Percentiles rank a stretch among this genome's conserved stretches.
phyloP scores from a whole-genome alignment of 2,797 vertebrate species.

The Geotrypetes seraphini region DNA sequence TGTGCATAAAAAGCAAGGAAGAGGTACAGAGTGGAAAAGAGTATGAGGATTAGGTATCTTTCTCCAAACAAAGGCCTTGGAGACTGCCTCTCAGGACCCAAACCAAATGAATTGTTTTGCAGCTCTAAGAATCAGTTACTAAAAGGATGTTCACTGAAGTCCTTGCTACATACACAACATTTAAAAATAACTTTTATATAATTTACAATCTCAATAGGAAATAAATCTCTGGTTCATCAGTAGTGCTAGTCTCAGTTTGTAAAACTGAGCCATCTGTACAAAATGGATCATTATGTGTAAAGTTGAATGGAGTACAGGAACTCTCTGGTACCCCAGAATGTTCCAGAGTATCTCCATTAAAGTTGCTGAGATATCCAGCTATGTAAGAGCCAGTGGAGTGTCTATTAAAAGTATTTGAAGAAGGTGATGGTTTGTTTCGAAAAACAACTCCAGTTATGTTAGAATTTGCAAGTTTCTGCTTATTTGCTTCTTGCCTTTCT shows the following conservation, averaged over 20 bases:
- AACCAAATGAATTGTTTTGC: too few relatives aligned
- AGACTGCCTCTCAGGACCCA: too few relatives aligned
- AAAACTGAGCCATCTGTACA: conserved; percentile 47
- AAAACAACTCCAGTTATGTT: conserved; percentile 59
- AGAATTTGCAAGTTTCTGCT: conserved; percentile 35
- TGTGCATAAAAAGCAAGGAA: too few relatives aligned
- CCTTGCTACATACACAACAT: conserved; percentile 51
- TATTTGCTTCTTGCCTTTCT: conserved; percentile 79
- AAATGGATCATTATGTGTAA: conserved; percentile 48
- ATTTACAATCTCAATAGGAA: conserved; percentile 85
- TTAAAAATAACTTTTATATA: conserved; percentile 18
- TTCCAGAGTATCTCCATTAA: conserved; percentile 34
- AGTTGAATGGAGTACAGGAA: conserved; percentile 58
- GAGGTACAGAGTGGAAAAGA: too few relatives aligned
- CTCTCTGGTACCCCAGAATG: conserved; percentile 81
- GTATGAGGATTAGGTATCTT: too few relatives aligned
- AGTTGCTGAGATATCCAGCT: conserved; percentile 67
- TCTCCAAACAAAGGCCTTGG: too few relatives aligned
- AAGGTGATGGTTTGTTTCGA: conserved; percentile 55
- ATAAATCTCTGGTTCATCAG: conserved; percentile 87
- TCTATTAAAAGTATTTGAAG: conserved; percentile 59
- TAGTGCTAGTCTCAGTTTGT: conserved; percentile 41
- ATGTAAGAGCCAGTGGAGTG: conserved; percentile 95
- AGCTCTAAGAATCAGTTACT: too few relatives aligned
- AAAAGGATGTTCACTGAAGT: conserved; percentile 42